Percentiles rank a stretch among this genome's conserved stretches.
Evolutionary conservation across 2,797 vertebrate genomes (phyloP).

Genomic region (Etheostoma perlongum): DNA sequence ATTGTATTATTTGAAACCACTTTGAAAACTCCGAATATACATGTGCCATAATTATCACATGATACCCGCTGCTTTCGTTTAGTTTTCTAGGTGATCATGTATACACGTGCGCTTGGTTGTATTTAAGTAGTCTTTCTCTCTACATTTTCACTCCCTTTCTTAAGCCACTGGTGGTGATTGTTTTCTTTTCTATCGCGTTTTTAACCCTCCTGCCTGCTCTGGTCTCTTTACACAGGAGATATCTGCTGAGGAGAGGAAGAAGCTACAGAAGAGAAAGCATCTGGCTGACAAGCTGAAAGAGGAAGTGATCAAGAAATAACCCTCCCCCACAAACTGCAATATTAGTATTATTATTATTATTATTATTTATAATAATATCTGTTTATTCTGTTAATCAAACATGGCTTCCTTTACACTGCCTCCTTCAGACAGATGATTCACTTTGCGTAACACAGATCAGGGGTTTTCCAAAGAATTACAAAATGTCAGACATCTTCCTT

Average conservation of each 20-base stretch:
- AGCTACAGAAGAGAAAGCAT: slow-evolving; percentile 93
- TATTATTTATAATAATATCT: neutral
- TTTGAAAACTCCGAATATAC: neutral
- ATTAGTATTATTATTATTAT: slow-evolving; percentile 5
- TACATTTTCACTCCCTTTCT: slow-evolving; percentile 7
- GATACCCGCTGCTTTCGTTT: neutral
- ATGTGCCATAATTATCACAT: neutral
- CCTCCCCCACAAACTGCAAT: slow-evolving; percentile 27
- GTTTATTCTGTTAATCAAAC: slow-evolving; percentile 38
- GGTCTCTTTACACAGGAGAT: slow-evolving; percentile 84
- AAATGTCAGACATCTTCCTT: slow-evolving; percentile 39
- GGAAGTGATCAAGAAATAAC: slow-evolving; percentile 96
- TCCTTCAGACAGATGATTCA: slow-evolving; percentile 21
- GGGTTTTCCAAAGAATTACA: slow-evolving; percentile 20
- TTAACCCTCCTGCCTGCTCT: slow-evolving; percentile 27
- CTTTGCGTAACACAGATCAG: slow-evolving; percentile 13
- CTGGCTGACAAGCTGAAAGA: slow-evolving; percentile 98
- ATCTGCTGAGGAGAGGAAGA: slow-evolving; percentile 93
- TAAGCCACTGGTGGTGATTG: neutral
- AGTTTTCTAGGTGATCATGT: neutral
- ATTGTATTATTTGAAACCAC: neutral
- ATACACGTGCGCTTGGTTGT: neutral
- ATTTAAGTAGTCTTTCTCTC: neutral
- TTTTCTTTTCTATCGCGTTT: neutral
- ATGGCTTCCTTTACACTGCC: slow-evolving; percentile 43